Conservation (phyloP, 2,888 invertebrate genomes). For the Parelbella ahira region DNA sequence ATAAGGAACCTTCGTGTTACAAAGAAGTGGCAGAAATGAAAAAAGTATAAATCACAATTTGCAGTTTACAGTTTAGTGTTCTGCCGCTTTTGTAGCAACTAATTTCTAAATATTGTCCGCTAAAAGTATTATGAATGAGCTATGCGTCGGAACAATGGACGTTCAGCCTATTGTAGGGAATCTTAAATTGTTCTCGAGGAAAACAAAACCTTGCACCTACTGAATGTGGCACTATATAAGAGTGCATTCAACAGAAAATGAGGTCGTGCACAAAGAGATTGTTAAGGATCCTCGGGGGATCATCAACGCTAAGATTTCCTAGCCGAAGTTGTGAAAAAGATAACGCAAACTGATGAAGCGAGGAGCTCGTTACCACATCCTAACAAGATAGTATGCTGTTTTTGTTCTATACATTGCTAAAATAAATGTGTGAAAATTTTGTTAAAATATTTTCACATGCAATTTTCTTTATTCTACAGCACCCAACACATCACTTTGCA, state of each 20-base stretch:
- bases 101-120: conserved; percentile 19
- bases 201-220: conserved; percentile 17
- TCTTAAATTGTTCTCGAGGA: conserved; percentile 20
- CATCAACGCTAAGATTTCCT: conserved; percentile 42
- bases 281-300: conserved; percentile 60
- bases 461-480: too few species aligned
- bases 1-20: too few species aligned
- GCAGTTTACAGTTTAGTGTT: conserved; percentile 2
- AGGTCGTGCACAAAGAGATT: conserved; percentile 67
- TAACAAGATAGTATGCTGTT: too few species aligned
- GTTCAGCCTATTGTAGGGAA: conserved; percentile 13
- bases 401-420: too few species aligned
- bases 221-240: conserved; percentile 38
- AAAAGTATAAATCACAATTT: too few species aligned
- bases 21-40: too few species aligned
- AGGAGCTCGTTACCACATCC: too few species aligned
- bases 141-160: conserved; percentile 9
- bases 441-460: too few species aligned
- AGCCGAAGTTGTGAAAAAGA: too few species aligned
- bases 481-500: too few species aligned
- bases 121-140: conserved; percentile 20
- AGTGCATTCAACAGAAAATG: conserved; percentile 54
- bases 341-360: too few species aligned
- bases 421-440: too few species aligned
- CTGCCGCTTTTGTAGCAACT: conserved; percentile 5